A percentile compares a stretch with the other conserved stretches of the same genome.
Conservation (phyloP, 2,888 invertebrate species). For the Patella ulyssiponensis region DNA sequence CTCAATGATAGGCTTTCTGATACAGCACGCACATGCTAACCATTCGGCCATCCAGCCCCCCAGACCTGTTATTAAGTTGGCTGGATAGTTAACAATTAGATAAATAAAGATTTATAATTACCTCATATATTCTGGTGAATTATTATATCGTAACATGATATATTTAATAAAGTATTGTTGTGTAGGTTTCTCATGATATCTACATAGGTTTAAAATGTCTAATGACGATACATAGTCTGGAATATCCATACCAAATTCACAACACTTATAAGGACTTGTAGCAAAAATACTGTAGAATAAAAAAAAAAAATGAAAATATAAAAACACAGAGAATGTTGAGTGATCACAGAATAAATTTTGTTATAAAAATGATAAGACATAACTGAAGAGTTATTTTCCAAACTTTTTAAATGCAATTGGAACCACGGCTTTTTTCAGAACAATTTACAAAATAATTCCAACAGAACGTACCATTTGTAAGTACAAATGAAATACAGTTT, state of each 20-base stretch:
- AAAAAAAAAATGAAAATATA: conserved; percentile 3
- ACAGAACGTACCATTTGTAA: too few relatives aligned
- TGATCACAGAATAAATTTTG: too few relatives aligned
- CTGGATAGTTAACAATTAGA: not conserved
- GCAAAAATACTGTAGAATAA: conserved; percentile 57
- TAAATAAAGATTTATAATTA: not conserved
- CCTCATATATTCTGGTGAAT: conserved; percentile 25
- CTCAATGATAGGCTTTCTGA: too few relatives aligned
- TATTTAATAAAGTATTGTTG: conserved; percentile 45
- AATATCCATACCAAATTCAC: conserved; percentile 47
- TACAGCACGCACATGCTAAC: too few relatives aligned
- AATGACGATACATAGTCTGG: conserved; percentile 41
- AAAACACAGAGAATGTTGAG: too few relatives aligned
- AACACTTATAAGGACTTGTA: conserved; percentile 36
- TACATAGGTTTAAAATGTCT: conserved; percentile 55
- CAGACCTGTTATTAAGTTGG: not conserved
- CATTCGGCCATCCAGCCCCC: too few relatives aligned
- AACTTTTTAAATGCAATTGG: too few relatives aligned
- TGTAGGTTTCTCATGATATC: conserved; percentile 36
- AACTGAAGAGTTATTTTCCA: too few relatives aligned
- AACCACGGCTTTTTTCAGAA: too few relatives aligned
- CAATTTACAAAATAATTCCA: too few relatives aligned
- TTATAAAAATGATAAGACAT: too few relatives aligned
- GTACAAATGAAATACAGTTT: too few relatives aligned
- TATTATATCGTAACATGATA: conserved; percentile 37